Percentiles rank a stretch among this genome's conserved stretches.
Evolutionary conservation across 2,888 invertebrate genomes (phyloP).

Genomic region (Limnephilus lunatus): DNA sequence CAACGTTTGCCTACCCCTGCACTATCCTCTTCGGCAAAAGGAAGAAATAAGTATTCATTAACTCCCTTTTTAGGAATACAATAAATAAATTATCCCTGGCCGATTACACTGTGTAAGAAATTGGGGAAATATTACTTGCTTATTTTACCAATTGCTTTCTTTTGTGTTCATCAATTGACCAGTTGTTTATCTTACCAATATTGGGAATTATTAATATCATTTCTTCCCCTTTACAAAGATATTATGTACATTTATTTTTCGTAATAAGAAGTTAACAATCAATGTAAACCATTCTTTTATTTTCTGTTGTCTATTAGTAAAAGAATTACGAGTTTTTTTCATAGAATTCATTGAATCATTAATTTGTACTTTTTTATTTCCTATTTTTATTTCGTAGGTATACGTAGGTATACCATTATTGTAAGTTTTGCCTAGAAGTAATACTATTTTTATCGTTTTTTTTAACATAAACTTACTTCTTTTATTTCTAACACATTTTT

Average conservation of each 20-base stretch:
- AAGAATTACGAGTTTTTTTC: background rate
- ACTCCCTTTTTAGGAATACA: background rate
- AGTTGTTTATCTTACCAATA: background rate
- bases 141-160: constrained; percentile 13
- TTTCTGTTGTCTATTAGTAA: background rate
- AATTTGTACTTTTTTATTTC: background rate
- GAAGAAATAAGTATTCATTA: constrained; percentile 34
- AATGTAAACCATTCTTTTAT: background rate
- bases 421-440: too few species aligned
- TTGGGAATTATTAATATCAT: background rate
- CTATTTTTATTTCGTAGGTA: background rate
- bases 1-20: background rate
- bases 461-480: too few species aligned
- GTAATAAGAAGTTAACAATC: background rate
- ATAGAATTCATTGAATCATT: background rate
- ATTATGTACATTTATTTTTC: background rate
- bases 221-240: background rate
- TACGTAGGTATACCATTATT: too few species aligned
- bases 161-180: background rate
- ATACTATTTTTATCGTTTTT: too few species aligned
- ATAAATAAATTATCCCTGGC: constrained; percentile 35
- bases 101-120: constrained; percentile 16
- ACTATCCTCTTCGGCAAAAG: background rate
- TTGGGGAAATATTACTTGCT: background rate
- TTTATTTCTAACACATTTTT: too few species aligned